phyloP scores from a whole-genome alignment of 2,888 invertebrate species.

The Hydriomena furcata region DNA sequence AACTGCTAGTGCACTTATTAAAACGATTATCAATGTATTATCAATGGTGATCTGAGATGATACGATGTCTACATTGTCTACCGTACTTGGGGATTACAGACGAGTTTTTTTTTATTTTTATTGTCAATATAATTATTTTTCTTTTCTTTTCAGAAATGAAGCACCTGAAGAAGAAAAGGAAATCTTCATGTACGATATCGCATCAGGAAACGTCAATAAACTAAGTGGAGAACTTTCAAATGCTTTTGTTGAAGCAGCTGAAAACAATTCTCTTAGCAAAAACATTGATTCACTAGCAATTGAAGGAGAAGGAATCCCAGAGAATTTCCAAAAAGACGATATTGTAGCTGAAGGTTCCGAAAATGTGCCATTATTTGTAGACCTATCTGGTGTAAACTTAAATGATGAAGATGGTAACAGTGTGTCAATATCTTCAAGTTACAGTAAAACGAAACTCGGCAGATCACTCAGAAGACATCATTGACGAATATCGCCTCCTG shows the following conservation, averaged over 20 bases:
- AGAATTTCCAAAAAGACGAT: conserved; percentile 64
- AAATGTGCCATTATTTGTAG: conserved; percentile 81
- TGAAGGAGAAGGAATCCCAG: conserved; percentile 76
- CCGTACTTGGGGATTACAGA: no score
- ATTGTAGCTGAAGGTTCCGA: conserved; percentile 67
- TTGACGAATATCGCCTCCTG: conserved; percentile 53
- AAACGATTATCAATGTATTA: no score
- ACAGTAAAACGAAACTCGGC: conserved; percentile 80
- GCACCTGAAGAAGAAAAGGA: conserved; percentile 85
- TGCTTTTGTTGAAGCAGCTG: conserved; percentile 94
- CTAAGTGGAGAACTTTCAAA: conserved; percentile 91
- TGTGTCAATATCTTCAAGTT: conserved; percentile 77
- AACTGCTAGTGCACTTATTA: no score
- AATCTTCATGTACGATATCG: conserved; percentile 94
- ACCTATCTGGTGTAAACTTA: conserved; percentile 72
- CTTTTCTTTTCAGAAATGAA: conserved; percentile 69
- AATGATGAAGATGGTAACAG: conserved; percentile 64
- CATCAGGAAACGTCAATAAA: conserved; percentile 89
- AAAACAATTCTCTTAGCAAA: conserved; percentile 89
- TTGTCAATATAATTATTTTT: neutral
- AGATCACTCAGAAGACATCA: conserved; percentile 74
- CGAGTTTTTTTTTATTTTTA: no score
- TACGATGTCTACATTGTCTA: no score
- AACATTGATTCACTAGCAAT: conserved; percentile 84
- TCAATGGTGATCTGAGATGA: no score